Percentiles rank a stretch among this genome's conserved stretches.
Conservation (phyloP, 1,140 invertebrate species). For the Contarinia nasturtii region DNA sequence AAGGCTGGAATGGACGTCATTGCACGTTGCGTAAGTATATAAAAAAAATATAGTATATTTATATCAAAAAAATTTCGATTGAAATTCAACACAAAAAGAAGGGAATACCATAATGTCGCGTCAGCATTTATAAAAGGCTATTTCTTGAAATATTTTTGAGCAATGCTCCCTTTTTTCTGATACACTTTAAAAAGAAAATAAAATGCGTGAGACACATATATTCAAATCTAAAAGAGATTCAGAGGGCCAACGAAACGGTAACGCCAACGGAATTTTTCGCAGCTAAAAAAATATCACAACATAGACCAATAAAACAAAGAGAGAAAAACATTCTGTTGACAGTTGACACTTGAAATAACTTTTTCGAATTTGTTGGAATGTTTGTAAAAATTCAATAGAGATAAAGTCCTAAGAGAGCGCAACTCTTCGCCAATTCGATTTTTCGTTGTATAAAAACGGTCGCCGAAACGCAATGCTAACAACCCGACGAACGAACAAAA, state of each 20-base stretch:
- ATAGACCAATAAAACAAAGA: background rate
- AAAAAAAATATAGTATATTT: background rate
- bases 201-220: too few relatives aligned
- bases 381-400: conserved; percentile 1
- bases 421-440: too few relatives aligned
- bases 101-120: conserved; percentile 6
- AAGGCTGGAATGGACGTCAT: conserved; percentile 93
- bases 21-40: conserved; percentile 78
- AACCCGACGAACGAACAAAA: background rate
- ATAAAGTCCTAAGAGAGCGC: background rate
- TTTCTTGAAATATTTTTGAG: conserved; percentile 3
- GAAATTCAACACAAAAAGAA: background rate
- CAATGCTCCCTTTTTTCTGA: background rate
- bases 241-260: too few relatives aligned
- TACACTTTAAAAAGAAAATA: background rate
- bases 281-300: background rate
- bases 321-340: background rate
- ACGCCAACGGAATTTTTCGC: too few relatives aligned
- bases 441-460: conserved; percentile 2
- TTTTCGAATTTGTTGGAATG: conserved; percentile 1
- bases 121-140: conserved; percentile 5
- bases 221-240: too few relatives aligned
- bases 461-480: too few relatives aligned
- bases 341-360: background rate
- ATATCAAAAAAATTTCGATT: background rate